These are phyloP conservation scores for Manis crassicaudata DNA, from an alignment of 2,797 vertebrate species.

Conservation along the genomic window DNA sequence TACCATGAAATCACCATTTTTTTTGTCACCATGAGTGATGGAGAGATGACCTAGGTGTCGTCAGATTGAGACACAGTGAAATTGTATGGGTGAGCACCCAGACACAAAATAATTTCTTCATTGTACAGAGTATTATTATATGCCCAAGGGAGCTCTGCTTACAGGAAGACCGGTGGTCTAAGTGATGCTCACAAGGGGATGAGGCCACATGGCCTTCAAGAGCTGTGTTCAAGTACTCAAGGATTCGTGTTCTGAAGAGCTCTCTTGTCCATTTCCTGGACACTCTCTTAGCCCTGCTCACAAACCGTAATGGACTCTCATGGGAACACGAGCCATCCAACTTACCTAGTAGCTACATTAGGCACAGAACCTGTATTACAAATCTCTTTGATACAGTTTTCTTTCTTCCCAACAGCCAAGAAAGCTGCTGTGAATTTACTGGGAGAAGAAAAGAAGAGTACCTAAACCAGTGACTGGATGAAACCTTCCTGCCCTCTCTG, in stretches of 20 bases:
- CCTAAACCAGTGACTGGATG: conserved; percentile 81
- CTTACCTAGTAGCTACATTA: not conserved
- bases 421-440: conserved; percentile 95
- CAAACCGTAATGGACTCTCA: not conserved
- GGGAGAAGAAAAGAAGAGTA: conserved; percentile 96
- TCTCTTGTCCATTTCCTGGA: not conserved
- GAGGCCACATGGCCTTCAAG: not conserved
- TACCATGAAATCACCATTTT: not conserved
- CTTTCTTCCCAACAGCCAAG: conserved; percentile 89
- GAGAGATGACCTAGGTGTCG: not conserved
- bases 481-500: conserved; percentile 50
- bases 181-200: not conserved
- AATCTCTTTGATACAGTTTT: conserved; percentile 60
- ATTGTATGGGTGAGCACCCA: not conserved
- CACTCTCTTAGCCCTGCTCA: not conserved
- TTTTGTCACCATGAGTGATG: not conserved
- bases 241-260: not conserved
- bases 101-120: not conserved
- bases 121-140: not conserved
- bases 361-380: not conserved
- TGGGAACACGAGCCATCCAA: not conserved
- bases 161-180: not conserved
- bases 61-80: not conserved
- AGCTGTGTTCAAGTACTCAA: not conserved
- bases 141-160: not conserved